phyloP scores from a whole-genome alignment of 1,140 invertebrate species.

The Heterodera carotae region DNA sequence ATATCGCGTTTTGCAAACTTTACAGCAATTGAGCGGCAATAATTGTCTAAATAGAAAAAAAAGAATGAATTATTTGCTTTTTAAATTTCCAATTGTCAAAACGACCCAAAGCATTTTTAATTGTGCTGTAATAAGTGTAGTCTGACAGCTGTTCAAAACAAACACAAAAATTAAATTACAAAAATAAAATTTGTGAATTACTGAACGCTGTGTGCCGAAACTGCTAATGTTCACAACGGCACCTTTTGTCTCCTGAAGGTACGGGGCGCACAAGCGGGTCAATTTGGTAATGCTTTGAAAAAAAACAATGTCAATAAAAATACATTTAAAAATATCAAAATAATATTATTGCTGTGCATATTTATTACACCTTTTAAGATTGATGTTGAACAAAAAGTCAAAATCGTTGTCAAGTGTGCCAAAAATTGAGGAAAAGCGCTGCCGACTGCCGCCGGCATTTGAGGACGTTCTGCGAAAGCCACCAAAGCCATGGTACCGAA shows the following conservation, averaged over 20 bases:
- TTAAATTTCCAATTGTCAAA: background rate
- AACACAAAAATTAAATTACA: conserved; percentile 22
- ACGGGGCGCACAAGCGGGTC: conserved; percentile 35
- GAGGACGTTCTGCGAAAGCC: background rate
- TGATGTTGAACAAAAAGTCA: conserved; percentile 43
- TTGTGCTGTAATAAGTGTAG: conserved; percentile 36
- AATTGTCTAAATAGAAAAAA: conserved; percentile 25
- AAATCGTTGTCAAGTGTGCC: conserved; percentile 25
- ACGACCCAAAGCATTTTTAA: conserved; percentile 23
- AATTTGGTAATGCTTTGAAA: conserved; percentile 33
- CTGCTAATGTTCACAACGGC: conserved; percentile 40
- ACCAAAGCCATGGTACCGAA: background rate
- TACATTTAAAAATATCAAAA: background rate
- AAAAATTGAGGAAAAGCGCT: conserved; percentile 3
- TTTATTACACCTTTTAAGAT: conserved; percentile 28
- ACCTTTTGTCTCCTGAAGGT: conserved; percentile 33
- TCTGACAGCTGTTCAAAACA: conserved; percentile 31
- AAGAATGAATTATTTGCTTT: background rate
- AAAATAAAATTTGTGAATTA: conserved; percentile 13
- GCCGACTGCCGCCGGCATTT: background rate
- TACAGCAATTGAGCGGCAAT: conserved; percentile 29
- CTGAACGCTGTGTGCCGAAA: conserved; percentile 37
- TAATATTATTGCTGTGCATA: background rate
- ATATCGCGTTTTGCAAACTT: conserved; percentile 29
- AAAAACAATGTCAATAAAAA: background rate